Evolutionary conservation across 37 sponge, comb jelly and placozoan species (phyloP), one percentile per base, ranked within the genome.

Genomic region (Cliona cf. orientalis): DNA sequence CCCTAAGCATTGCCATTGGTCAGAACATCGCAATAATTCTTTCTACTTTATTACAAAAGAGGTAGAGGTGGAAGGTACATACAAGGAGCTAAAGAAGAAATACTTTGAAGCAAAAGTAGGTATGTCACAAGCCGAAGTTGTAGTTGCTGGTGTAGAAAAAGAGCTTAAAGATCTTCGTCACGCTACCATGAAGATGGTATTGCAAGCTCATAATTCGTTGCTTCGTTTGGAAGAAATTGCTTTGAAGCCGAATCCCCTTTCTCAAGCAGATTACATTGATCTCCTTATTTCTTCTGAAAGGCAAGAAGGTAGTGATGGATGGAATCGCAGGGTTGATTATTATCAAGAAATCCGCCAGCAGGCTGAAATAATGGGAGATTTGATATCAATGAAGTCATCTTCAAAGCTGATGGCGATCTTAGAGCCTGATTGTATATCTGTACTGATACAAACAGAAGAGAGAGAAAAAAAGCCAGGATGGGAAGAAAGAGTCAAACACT

Each of bases 211-310:
- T n/a, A 44, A 72, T 28, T 40, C 49, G 34, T 43, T 84, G 46
- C 33, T 67, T 45, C 69, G 75, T 22, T 41, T 90, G 26, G 83
- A 86, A 56, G 74, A 91, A 49, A 91, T 91, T 41, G 91, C 91
- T 38, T 79, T 91, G 58, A 85, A 81, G 31, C 86, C 91, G 63
- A 86, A 91, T 57, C 91, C 86, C 0, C 74, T 91, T 3, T 72
- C 75, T 19, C 75, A 85, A 25, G 72, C 86, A 5, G 83, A 91
- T 11, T 91, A 85, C 74, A 85, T 91, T 75, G 82, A 91, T 39
- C 60, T 86, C 33, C 77, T 86, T 34, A 86, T 91, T 42, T 59
- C 81, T n/a, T 82, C 86, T 12, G 91, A 91, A 58, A 77, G 81
- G 46, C 76, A 69, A 35, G 37, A 84, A 28, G 56, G 31, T 11